phyloP scores from a whole-genome alignment of 2,797 vertebrate genomes.

The Nyctibius grandis region DNA sequence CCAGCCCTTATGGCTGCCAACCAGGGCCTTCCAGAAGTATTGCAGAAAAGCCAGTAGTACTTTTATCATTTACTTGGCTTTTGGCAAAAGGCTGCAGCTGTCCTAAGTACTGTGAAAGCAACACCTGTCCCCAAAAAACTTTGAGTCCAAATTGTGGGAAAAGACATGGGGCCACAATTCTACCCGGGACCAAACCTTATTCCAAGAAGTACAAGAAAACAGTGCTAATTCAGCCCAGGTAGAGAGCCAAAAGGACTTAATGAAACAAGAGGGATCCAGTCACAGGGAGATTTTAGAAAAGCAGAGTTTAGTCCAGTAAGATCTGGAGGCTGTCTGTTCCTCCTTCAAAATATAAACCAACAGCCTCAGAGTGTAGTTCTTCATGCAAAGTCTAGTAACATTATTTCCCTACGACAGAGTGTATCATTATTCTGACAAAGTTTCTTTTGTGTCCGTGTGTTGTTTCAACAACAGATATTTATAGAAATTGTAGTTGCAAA shows the following conservation, averaged over 20 bases:
- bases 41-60: neutral
- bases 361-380: neutral
- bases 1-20: neutral
- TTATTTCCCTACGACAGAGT: neutral
- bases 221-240: neutral
- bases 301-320: neutral
- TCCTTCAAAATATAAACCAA: neutral
- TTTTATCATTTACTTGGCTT: neutral
- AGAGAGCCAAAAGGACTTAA: neutral
- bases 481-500: neutral
- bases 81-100: neutral
- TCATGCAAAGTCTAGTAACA: neutral
- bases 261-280: neutral
- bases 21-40: neutral
- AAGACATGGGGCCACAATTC: fast-evolving
- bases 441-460: neutral
- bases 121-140: neutral
- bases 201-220: neutral
- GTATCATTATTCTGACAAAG: neutral
- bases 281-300: neutral
- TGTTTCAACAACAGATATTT: neutral
- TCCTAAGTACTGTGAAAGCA: neutral
- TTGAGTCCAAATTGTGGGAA: neutral
- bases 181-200: neutral
- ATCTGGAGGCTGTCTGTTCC: neutral